Conservation (phyloP, 2,888 invertebrate species). For the Crioceris asparagi region DNA sequence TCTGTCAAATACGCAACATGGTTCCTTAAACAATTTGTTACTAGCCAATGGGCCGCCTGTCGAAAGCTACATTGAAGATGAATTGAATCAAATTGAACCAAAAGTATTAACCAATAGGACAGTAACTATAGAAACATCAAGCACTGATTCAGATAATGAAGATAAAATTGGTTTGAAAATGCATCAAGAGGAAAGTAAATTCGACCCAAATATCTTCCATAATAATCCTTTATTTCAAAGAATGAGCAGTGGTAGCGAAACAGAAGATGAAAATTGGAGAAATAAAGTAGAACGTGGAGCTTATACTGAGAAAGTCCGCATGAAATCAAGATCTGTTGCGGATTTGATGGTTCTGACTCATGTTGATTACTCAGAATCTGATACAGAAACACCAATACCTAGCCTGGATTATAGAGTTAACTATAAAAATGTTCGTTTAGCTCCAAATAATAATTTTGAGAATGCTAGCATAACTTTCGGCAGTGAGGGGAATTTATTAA, state of each 20-base stretch:
- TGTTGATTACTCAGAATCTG: conserved; percentile 51
- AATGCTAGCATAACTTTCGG: conserved; percentile 37
- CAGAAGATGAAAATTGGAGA: conserved; percentile 53
- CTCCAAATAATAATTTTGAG: conserved; percentile 31
- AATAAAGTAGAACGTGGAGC: conserved; percentile 48
- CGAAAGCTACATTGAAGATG: conserved; percentile 36
- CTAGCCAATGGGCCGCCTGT: conserved; percentile 7
- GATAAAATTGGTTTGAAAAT: too few species aligned
- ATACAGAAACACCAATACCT: conserved; percentile 41
- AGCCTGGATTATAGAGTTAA: conserved; percentile 34
- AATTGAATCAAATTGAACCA: too few species aligned
- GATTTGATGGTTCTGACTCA: conserved; percentile 58
- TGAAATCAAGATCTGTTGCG: conserved; percentile 55
- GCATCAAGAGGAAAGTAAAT: conserved; percentile 44
- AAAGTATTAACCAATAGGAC: too few species aligned
- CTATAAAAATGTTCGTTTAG: conserved; percentile 36
- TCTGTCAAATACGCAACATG: conserved; percentile 56
- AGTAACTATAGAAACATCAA: conserved; percentile 49
- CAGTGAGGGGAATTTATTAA: conserved; percentile 47
- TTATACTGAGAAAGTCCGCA: conserved; percentile 50
- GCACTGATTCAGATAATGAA: conserved; percentile 45
- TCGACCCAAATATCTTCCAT: conserved; percentile 4
- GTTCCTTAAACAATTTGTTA: conserved; percentile 47
- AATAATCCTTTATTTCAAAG: conserved; percentile 13
- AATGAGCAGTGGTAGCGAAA: conserved; percentile 46